Base-by-base conservation (phyloP, 2,888 invertebrate species). In the Gari tellinella region DNA sequence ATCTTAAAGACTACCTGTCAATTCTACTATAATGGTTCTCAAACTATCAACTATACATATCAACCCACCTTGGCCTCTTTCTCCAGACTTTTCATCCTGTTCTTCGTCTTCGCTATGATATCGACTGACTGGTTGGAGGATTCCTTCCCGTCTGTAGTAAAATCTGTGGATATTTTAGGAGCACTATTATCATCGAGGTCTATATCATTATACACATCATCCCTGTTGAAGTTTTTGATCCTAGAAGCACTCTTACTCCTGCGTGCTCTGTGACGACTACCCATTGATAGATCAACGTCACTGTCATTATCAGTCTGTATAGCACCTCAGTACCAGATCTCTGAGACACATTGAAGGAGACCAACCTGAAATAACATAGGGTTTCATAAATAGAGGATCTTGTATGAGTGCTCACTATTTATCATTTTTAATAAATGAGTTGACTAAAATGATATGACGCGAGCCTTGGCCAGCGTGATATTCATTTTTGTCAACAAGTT, bases 21-120 rank as follows among this genome's bases (percentile, higher is more conserved):
- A n/a, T n/a, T n/a, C n/a, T n/a, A n/a, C n/a, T n/a, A n/a, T n/a
- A n/a, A n/a, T n/a, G n/a, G n/a, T n/a, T n/a, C n/a, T n/a, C n/a
- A n/a, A n/a, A n/a, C n/a, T n/a, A n/a, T n/a, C n/a, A n/a, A n/a
- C n/a, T n/a, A n/a, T n/a, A n/a, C n/a, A n/a, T n/a, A n/a, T 31
- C 26, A 15, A 63, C 77, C 41, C 58, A 90, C 90, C 82, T 88
- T 86, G 8, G 90, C 90, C 61, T 91, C 91, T 52, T 84, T 87
- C 58, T 91, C 91, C 40, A 91, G 75, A 63, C 82, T 86, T 57
- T 85, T 81, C 43, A 91, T 81, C 68, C 91, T 81, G 60, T 88
- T 85, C 77, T 89, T 89, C 5, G 90, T 86, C 46, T 90, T 88
- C 12, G 86, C 86, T 26, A 91, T 83, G 40, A 91, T 80, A 65